Evolutionary conservation across 2,888 invertebrate species (phyloP), one percentile per base, ranked within the genome.

Genomic region (Cistogaster globosa): DNA sequence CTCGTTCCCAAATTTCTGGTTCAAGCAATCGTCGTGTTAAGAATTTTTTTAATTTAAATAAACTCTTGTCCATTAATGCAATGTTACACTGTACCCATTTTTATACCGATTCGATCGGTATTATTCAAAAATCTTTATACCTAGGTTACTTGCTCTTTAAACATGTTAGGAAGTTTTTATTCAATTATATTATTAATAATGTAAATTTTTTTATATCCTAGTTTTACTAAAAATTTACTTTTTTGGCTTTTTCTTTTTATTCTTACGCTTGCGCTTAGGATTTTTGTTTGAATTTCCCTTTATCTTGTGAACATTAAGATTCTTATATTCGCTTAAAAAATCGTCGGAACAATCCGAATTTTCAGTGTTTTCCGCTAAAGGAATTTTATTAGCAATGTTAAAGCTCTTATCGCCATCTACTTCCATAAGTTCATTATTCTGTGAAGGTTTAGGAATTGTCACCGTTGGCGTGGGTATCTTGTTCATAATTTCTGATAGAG

Each of bases 221-320:
- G 16, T n/a, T 48, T 48, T 0, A n/a, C 7, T 48, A 63, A 22
- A 22, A 32, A 38, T 20, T 82, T 62, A 53, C 16, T 83, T 78
- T 84, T 71, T 2, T 20, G 75, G 60, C 11, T 77, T 83, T 77
- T 84, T 86, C 18, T 63, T 74, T 81, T 86, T 85, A 71, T 83
- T 87, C 26, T 86, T 87, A 20, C 86, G 79, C 58, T 86, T 86
- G 78, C 86, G 87, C 71, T 87, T 88, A 2, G 86, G 74, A 36
- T 86, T 87, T 63, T 89, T 91, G 69, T 89, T 84, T 1, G 90
- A 90, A 87, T 91, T 91, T 0, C 90, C 83, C n/a, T 87, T 83
- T 16, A 90, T 87, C 67, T 89, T 88, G 67, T 89, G 87, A 3
- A 91, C 88, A 12, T 86, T 89, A 0, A 91, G 76, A 2, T 88